phyloP scores from a whole-genome alignment of 1,140 invertebrate species.

The Papilio dardanus region DNA sequence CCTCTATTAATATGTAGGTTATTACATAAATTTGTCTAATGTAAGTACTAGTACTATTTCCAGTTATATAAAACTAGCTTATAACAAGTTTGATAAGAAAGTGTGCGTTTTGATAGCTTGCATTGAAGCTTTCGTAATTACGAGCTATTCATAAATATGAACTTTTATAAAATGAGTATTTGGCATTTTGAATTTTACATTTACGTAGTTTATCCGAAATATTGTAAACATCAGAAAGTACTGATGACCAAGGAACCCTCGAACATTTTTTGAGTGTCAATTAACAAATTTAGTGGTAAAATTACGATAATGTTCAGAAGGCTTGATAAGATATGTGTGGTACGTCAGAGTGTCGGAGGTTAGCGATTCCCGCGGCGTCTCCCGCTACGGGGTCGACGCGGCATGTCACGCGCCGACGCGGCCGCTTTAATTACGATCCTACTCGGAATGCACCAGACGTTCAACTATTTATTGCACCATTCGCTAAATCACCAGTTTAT shows the following conservation, averaged over 20 bases:
- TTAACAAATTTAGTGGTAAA: background rate
- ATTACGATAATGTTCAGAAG: background rate
- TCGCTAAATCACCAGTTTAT: constrained; percentile 6
- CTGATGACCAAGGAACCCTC: background rate
- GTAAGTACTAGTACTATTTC: too few relatives aligned
- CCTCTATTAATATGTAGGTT: background rate
- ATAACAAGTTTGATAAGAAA: background rate
- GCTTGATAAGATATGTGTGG: background rate
- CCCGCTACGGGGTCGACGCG: background rate
- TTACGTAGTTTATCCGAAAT: background rate
- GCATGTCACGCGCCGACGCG: background rate
- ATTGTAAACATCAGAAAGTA: background rate
- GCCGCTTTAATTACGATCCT: constrained; percentile 3
- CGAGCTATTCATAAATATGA: too few relatives aligned
- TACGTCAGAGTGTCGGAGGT: constrained; percentile 5
- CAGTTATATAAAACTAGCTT: background rate
- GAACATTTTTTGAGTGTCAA: background rate
- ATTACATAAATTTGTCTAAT: too few relatives aligned
- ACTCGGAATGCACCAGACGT: constrained; percentile 4
- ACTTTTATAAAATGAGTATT: too few relatives aligned
- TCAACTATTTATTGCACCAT: constrained; percentile 14
- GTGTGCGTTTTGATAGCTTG: background rate
- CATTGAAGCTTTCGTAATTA: background rate
- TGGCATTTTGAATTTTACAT: too few relatives aligned
- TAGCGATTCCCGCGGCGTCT: constrained; percentile 8